phyloP scores from a whole-genome alignment of 2,113 vertebrate genomes.

The Crocuta crocuta region DNA sequence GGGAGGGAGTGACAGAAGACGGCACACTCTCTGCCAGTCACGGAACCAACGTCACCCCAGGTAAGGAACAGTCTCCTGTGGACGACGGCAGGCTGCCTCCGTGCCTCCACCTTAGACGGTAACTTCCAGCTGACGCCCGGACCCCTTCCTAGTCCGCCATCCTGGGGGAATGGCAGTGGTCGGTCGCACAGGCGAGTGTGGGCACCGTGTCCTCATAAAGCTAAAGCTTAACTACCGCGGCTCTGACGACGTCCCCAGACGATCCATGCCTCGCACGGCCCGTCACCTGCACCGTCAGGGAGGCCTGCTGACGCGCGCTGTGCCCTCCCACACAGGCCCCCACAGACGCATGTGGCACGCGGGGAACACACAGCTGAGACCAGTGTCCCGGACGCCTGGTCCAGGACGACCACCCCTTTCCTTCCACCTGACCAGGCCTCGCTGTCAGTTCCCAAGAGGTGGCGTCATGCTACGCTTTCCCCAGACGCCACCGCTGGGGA shows the following conservation, averaged over 20 bases:
- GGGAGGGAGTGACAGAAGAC: neutral
- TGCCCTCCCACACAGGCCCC: fast-evolving
- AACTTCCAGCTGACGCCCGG: neutral
- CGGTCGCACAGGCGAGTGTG: fast-evolving
- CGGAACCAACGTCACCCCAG: too few relatives aligned
- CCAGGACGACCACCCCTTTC: neutral
- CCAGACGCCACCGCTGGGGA: too few relatives aligned
- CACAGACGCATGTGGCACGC: neutral
- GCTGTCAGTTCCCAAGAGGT: neutral
- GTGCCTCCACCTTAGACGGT: neutral
- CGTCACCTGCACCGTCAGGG: neutral
- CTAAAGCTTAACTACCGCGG: too few relatives aligned
- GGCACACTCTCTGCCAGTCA: neutral
- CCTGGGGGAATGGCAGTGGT: neutral
- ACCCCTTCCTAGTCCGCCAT: fast-evolving
- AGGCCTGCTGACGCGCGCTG: too few relatives aligned
- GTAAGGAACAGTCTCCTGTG: neutral
- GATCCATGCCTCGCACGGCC: fast-evolving
- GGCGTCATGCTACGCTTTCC: neutral
- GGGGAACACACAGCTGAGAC: neutral
- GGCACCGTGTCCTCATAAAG: neutral
- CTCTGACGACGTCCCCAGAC: neutral
- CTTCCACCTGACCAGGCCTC: too few relatives aligned
- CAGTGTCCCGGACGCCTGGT: neutral
- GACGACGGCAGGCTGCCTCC: too few relatives aligned